A percentile compares a stretch with the other conserved stretches of the same genome.
phyloP scores from a whole-genome alignment of 1,140 invertebrate species.

The Limonius californicus region DNA sequence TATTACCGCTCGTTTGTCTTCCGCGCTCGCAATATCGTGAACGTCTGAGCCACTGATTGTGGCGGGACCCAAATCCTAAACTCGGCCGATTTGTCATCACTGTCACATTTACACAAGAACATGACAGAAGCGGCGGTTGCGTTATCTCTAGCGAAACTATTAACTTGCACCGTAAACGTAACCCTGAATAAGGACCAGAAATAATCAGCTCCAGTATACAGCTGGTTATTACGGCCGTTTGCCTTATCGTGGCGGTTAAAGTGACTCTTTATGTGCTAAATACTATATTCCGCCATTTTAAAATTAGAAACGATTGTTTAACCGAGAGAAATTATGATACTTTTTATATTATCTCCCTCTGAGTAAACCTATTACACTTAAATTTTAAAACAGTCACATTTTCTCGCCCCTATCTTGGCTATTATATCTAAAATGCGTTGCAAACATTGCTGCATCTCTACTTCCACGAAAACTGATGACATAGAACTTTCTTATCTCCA shows the following conservation, averaged over 20 bases:
- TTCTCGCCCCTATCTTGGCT: conserved; percentile 39
- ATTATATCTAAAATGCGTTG: conserved; percentile 40
- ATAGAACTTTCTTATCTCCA: conserved; percentile 42
- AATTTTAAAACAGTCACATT: conserved; percentile 47
- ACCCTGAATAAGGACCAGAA: conserved; percentile 9
- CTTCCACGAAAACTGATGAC: conserved; percentile 41
- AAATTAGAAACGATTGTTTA: conserved; percentile 42
- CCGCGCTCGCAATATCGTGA: conserved; percentile 33
- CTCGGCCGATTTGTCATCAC: conserved; percentile 34
- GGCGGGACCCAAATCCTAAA: conserved; percentile 32
- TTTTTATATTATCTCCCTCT: conserved; percentile 41
- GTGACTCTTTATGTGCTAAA: conserved; percentile 36
- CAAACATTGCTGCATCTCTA: conserved; percentile 33
- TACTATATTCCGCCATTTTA: conserved; percentile 33
- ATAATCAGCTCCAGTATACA: conserved; percentile 20
- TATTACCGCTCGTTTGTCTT: conserved; percentile 42
- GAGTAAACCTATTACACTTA: conserved; percentile 45
- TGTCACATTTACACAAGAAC: conserved; percentile 19
- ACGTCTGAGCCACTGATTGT: conserved; percentile 25
- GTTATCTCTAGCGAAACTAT: conserved; percentile 17
- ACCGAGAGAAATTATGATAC: conserved; percentile 37
- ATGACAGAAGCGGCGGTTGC: background rate
- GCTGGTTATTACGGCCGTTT: conserved; percentile 30
- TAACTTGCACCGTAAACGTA: conserved; percentile 14
- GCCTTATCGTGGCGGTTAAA: conserved; percentile 32